Percentiles rank a stretch among this genome's conserved stretches.
These are phyloP conservation scores for Embidobia sp. DNA, from an alignment of 2,888 invertebrate genomes.

Conservation along the genomic window DNA sequence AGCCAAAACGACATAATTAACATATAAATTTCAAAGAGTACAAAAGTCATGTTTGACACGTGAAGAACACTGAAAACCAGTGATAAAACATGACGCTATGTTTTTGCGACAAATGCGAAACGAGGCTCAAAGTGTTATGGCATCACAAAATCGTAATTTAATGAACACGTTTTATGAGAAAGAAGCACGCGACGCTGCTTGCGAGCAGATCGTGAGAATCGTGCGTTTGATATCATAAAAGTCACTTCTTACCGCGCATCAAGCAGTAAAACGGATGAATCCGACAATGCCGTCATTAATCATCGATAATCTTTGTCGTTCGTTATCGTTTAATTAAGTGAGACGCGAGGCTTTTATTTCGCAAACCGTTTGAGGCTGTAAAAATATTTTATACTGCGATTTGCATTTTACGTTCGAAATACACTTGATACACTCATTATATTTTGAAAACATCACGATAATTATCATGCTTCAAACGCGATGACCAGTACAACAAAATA, in stretches of 20 bases:
- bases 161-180: conserved; percentile 59
- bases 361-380: background rate
- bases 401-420: conserved; percentile 12
- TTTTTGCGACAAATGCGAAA: conserved; percentile 53
- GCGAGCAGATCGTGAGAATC: conserved; percentile 50
- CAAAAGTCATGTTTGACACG: conserved; percentile 42
- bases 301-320: conserved; percentile 36
- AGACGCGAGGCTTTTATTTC: conserved; percentile 7
- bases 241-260: conserved; percentile 13
- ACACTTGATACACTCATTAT: background rate
- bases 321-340: conserved; percentile 39
- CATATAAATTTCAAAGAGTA: conserved; percentile 14
- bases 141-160: conserved; percentile 60
- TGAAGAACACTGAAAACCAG: conserved; percentile 32
- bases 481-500: too few relatives aligned
- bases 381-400: background rate
- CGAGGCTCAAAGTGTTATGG: conserved; percentile 57
- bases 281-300: conserved; percentile 29
- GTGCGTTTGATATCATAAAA: conserved; percentile 52
- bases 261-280: conserved; percentile 18
- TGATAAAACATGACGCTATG: conserved; percentile 32
- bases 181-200: conserved; percentile 59
- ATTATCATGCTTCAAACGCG: too few relatives aligned
- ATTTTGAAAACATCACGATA: background rate
- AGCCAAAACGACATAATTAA: too few relatives aligned